Evolutionary conservation across 2,888 invertebrate species (phyloP).

Genomic region (Trichogramma dendrolimi): DNA sequence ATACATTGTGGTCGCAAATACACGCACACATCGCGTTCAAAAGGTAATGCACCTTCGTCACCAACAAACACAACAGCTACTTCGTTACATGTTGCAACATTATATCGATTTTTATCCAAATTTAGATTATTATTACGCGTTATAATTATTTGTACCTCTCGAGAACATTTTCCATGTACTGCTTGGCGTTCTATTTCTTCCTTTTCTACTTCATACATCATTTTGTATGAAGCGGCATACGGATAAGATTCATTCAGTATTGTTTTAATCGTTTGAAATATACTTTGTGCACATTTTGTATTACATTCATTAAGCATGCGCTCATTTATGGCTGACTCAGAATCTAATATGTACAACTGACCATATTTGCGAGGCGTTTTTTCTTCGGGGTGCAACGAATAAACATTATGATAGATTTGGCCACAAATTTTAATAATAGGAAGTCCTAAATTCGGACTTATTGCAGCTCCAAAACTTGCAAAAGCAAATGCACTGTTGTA

Average conservation of each 20-base stretch:
- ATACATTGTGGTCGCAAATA: slow-evolving; percentile 9
- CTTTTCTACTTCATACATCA: slow-evolving; percentile 15
- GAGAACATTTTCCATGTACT: no score
- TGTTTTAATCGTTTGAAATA: background rate
- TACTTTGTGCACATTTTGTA: background rate
- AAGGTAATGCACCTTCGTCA: slow-evolving; percentile 20
- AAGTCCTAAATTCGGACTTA: background rate
- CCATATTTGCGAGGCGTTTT: slow-evolving; percentile 4
- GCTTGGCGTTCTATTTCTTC: slow-evolving; percentile 1
- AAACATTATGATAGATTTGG: slow-evolving; percentile 11
- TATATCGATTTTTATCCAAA: slow-evolving; percentile 21
- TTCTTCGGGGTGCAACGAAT: slow-evolving; percentile 13
- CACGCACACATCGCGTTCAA: slow-evolving; percentile 22
- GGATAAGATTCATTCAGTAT: slow-evolving; percentile 1
- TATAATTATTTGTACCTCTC: slow-evolving; percentile 12
- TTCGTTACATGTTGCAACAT: slow-evolving; percentile 23
- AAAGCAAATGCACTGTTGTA: slow-evolving; percentile 7
- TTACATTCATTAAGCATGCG: slow-evolving; percentile 2
- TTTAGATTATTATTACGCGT: slow-evolving; percentile 14
- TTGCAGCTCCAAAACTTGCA: slow-evolving; percentile 8
- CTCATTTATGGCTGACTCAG: background rate
- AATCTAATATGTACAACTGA: slow-evolving; percentile 7
- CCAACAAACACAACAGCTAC: slow-evolving; percentile 22
- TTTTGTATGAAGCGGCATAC: slow-evolving; percentile 12
- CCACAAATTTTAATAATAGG: slow-evolving; percentile 11